Evolutionary conservation across 2,113 vertebrate species (phyloP).

Genomic region (Parotia lawesii): DNA sequence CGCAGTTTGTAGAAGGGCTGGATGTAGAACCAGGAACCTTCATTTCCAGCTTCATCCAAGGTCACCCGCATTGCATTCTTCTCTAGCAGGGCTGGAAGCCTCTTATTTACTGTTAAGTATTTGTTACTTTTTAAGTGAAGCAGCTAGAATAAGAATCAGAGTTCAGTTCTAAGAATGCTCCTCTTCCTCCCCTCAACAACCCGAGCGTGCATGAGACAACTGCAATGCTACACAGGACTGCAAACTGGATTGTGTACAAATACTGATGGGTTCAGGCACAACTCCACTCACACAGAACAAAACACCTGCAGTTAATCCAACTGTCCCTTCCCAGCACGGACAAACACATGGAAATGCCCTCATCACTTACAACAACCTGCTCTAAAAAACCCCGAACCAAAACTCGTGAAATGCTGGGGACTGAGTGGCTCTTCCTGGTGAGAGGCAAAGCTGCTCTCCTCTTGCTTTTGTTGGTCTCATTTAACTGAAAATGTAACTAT

Average conservation of each 20-base stretch:
- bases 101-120: slow-evolving; percentile 97
- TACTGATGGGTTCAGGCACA: background rate
- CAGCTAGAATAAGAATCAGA: slow-evolving; percentile 78
- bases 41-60: slow-evolving; percentile 94
- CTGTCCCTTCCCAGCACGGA: background rate
- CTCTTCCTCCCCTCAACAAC: background rate
- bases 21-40: slow-evolving; percentile 99
- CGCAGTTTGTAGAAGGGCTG: slow-evolving; percentile 98
- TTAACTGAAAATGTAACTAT: rapidly evolving
- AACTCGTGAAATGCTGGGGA: background rate
- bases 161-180: slow-evolving; percentile 63
- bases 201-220: background rate
- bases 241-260: rapidly evolving
- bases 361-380: rapidly evolving
- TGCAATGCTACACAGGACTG: background rate
- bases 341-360: background rate
- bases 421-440: background rate
- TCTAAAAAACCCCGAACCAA: background rate
- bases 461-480: background rate
- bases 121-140: slow-evolving; percentile 99
- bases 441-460: background rate
- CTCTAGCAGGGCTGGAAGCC: slow-evolving; percentile 93
- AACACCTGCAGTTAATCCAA: background rate
- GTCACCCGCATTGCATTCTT: slow-evolving; percentile 99
- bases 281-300: background rate